Evolutionary conservation across 2,888 invertebrate genomes (phyloP).

Genomic region (Yponomeuta evonymella): DNA sequence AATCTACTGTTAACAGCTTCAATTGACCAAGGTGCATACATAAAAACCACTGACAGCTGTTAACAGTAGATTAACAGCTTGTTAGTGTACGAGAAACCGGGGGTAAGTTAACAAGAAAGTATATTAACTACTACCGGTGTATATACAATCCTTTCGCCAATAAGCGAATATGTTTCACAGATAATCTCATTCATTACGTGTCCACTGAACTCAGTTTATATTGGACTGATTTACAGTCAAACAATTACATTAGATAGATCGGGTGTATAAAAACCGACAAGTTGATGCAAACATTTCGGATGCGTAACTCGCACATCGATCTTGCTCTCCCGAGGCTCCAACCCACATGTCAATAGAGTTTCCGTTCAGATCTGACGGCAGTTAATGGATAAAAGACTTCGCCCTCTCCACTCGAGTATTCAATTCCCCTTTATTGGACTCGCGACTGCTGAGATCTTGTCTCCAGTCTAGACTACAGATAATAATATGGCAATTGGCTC

Average conservation of each 20-base stretch:
- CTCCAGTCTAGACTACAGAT: slow-evolving; percentile 2
- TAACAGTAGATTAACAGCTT: too few relatives aligned
- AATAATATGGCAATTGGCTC: slow-evolving; percentile 13
- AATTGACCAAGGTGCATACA: too few relatives aligned
- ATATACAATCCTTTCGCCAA: neutral
- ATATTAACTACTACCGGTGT: neutral
- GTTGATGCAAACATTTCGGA: neutral
- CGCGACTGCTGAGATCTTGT: slow-evolving; percentile 14
- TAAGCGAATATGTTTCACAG: neutral
- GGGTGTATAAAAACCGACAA: neutral
- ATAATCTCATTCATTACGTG: neutral
- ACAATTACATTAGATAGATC: neutral
- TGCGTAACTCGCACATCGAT: slow-evolving; percentile 1
- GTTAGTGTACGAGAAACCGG: too few relatives aligned
- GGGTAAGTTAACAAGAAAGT: neutral
- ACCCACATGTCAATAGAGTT: slow-evolving; percentile 34
- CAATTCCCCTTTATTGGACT: slow-evolving; percentile 25
- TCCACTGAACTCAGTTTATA: neutral
- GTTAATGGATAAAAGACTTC: slow-evolving; percentile 43
- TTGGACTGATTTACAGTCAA: neutral
- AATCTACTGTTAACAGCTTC: too few relatives aligned
- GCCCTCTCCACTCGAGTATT: slow-evolving; percentile 25
- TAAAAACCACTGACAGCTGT: too few relatives aligned
- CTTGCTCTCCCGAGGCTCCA: slow-evolving; percentile 2
- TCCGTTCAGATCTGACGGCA: slow-evolving; percentile 40